Percentiles rank a stretch among this genome's conserved stretches.
phyloP scores from a whole-genome alignment of 2,797 vertebrate genomes.

The Diplodus sargus region DNA sequence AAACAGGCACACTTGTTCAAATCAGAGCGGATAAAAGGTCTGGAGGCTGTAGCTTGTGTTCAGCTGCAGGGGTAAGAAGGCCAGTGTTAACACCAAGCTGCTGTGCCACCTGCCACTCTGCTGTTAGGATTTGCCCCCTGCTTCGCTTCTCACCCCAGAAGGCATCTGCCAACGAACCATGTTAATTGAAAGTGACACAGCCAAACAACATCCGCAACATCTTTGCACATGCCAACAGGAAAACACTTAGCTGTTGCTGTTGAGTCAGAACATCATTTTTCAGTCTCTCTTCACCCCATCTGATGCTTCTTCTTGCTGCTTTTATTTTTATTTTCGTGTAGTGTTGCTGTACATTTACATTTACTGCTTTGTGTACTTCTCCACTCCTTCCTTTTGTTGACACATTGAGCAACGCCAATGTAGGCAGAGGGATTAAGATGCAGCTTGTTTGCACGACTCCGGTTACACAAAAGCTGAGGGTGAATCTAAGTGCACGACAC shows the following conservation, averaged over 20 bases:
- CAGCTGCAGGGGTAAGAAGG: slow-evolving; percentile 52
- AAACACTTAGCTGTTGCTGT: slow-evolving; percentile 46
- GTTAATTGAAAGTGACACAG: slow-evolving; percentile 72
- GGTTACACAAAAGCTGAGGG: slow-evolving; percentile 30
- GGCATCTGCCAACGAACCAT: slow-evolving; percentile 65
- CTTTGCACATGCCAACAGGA: slow-evolving; percentile 64
- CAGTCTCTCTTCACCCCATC: slow-evolving; percentile 18
- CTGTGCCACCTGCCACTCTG: slow-evolving; percentile 79
- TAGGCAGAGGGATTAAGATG: slow-evolving; percentile 31
- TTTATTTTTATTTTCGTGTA: slow-evolving; percentile 10
- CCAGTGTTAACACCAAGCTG: slow-evolving; percentile 63
- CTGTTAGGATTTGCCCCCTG: slow-evolving; percentile 67
- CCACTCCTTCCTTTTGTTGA: slow-evolving; percentile 18
- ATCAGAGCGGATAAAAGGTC: slow-evolving; percentile 53
- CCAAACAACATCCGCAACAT: slow-evolving; percentile 68
- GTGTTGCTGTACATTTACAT: background rate
- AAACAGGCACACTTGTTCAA: slow-evolving; percentile 30
- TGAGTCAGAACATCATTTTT: slow-evolving; percentile 28
- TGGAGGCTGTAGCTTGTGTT: slow-evolving; percentile 56
- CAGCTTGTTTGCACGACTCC: slow-evolving; percentile 36
- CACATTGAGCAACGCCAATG: background rate
- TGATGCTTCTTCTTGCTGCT: background rate
- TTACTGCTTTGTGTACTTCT: slow-evolving; percentile 1
- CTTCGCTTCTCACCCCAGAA: slow-evolving; percentile 61
- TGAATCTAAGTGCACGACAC: slow-evolving; percentile 41